Evolutionary conservation across 2,113 vertebrate species (phyloP).

Genomic region (Thomomys bottae): DNA sequence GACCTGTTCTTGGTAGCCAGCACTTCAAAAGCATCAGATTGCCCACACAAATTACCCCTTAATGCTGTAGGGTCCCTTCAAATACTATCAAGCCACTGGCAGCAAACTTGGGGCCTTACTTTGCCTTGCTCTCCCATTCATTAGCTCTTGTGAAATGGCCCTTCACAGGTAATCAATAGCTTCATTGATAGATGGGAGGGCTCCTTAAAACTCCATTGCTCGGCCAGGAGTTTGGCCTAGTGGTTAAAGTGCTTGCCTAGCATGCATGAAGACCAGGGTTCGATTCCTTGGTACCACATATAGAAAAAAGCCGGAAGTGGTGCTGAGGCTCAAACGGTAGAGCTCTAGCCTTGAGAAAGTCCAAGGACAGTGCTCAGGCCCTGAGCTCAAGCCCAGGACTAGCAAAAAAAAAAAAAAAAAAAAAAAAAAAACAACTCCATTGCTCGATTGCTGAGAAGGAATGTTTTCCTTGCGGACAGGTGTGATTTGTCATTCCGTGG

Average conservation of each 20-base stretch:
- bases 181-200: constrained; percentile 83
- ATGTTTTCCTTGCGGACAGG: constrained; percentile 81
- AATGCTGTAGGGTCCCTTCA: constrained; percentile 65
- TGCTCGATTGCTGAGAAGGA: constrained; percentile 78
- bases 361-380: no score
- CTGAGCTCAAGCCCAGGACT: no score
- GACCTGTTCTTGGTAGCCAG: constrained; percentile 30
- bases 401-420: no score
- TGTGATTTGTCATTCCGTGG: constrained; percentile 82
- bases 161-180: constrained; percentile 84
- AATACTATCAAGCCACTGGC: constrained; percentile 65
- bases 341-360: no score
- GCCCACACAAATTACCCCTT: constrained; percentile 28
- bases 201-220: constrained; percentile 83
- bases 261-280: no score
- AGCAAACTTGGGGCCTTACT: constrained; percentile 61
- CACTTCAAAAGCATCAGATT: constrained; percentile 24
- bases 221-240: no score
- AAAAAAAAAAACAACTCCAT: no score
- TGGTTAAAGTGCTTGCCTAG: no score
- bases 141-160: constrained; percentile 78
- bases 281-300: no score
- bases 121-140: constrained; percentile 67
- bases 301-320: no score
- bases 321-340: no score